A percentile compares a stretch with the other conserved stretches of the same genome.
Conservation (phyloP, 2,113 vertebrate genomes). For the Gasterosteus aculeatus region DNA sequence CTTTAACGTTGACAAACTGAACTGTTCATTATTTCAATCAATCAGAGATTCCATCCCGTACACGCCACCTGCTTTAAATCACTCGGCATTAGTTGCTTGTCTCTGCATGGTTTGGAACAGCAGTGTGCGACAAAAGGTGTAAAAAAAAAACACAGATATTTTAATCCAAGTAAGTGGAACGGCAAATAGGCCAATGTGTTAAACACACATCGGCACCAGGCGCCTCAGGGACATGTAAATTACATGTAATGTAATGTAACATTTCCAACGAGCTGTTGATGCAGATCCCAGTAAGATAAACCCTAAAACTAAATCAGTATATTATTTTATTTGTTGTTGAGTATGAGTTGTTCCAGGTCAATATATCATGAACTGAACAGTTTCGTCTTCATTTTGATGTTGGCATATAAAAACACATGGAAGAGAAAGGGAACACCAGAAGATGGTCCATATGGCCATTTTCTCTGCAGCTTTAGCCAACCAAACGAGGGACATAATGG, state of each 20-base stretch:
- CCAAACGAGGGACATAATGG: conserved; percentile 46
- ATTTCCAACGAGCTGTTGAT: conserved; percentile 21
- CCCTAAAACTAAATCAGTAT: conserved; percentile 12
- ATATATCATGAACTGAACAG: neutral
- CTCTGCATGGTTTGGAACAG: neutral
- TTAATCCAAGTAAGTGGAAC: conserved; percentile 22
- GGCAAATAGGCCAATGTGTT: conserved; percentile 32
- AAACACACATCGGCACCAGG: too few species aligned
- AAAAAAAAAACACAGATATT: conserved; percentile 9
- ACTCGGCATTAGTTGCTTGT: conserved; percentile 20
- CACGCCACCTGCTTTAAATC: conserved; percentile 60
- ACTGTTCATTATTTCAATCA: conserved; percentile 75
- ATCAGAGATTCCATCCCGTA: conserved; percentile 58
- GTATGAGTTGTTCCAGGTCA: conserved; percentile 9
- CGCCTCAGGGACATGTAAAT: too few species aligned
- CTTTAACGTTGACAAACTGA: conserved; percentile 68
- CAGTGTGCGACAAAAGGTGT: conserved; percentile 29
- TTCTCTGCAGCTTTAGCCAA: conserved; percentile 29
- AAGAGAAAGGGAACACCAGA: conserved; percentile 35
- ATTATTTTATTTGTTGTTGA: neutral
- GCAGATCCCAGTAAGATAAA: conserved; percentile 3
- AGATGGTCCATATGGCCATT: conserved; percentile 40
- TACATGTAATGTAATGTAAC: neutral
- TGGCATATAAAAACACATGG: conserved; percentile 42
- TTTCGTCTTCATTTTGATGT: conserved; percentile 1